Conservation (phyloP, 2,888 invertebrate genomes). For the Netelia melanura region DNA sequence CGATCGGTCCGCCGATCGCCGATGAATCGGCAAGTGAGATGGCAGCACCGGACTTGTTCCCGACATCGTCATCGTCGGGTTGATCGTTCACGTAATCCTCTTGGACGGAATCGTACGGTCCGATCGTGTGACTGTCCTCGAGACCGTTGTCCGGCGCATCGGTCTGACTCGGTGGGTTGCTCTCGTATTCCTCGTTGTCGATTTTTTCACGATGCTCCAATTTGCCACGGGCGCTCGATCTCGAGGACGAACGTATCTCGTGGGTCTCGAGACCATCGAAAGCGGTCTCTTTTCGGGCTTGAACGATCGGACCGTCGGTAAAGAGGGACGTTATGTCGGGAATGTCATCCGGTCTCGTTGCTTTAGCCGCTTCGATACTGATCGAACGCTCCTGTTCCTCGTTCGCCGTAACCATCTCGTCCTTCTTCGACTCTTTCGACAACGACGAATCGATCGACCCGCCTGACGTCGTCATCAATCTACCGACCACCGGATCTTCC, state of each 20-base stretch:
- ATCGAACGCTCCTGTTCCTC: conserved; percentile 10
- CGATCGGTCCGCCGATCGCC: conserved; percentile 13
- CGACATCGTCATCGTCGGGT: conserved; percentile 82
- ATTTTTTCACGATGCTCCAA: conserved; percentile 61
- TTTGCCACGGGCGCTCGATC: conserved; percentile 54
- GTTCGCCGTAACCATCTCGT: not conserved
- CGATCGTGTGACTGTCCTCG: conserved; percentile 86
- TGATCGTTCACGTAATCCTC: conserved; percentile 84
- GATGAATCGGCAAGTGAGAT: conserved; percentile 4
- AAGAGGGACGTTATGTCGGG: conserved; percentile 88
- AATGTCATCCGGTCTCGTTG: conserved; percentile 85
- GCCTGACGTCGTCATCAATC: conserved; percentile 76
- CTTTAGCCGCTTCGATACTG: conserved; percentile 85
- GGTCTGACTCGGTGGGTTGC: conserved; percentile 53
- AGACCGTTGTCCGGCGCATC: conserved; percentile 78
- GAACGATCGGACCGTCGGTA: conserved; percentile 84
- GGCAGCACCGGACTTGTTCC: conserved; percentile 25
- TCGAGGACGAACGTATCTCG: conserved; percentile 77
- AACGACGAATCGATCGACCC: conserved; percentile 55
- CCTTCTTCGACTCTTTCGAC: conserved; percentile 70
- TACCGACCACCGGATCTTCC: conserved; percentile 79
- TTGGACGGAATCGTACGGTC: conserved; percentile 87
- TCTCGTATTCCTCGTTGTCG: conserved; percentile 8
- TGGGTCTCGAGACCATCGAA: conserved; percentile 82
- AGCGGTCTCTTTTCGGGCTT: conserved; percentile 78